Percentiles rank a stretch among this genome's conserved stretches.
These are phyloP conservation scores for Psilopogon haemacephalus DNA, from an alignment of 2,113 vertebrate genomes.

Conservation along the genomic window DNA sequence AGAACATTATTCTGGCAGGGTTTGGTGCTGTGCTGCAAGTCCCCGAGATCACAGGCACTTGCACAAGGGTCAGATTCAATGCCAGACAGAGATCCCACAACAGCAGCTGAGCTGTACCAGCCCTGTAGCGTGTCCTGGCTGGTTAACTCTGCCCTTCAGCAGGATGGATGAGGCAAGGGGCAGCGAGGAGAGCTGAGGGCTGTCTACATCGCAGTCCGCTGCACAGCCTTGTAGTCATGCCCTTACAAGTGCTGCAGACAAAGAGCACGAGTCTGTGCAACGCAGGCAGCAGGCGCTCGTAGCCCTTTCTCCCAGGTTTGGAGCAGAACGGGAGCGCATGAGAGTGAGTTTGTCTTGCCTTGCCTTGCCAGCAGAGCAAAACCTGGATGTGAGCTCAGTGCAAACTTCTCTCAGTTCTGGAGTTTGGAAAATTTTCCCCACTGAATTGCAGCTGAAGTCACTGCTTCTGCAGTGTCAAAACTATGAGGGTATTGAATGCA, in stretches of 20 bases:
- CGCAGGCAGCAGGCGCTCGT: accelerated
- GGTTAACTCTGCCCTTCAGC: not conserved
- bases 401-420: not conserved
- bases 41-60: not conserved
- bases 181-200: not conserved
- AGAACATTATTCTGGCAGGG: not conserved
- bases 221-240: not conserved
- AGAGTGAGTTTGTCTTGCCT: too few species aligned
- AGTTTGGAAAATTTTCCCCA: not conserved
- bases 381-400: accelerated
- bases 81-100: not conserved
- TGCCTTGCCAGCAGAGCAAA: not conserved
- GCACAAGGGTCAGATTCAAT: accelerated
- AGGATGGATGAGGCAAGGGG: not conserved
- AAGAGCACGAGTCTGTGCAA: accelerated
- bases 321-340: accelerated
- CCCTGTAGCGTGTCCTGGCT: accelerated
- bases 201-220: accelerated
- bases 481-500: not conserved
- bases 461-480: not conserved
- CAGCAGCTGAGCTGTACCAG: not conserved
- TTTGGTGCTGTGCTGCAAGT: not conserved
- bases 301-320: not conserved
- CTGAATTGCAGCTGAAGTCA: not conserved
- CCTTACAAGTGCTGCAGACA: not conserved